Conservation (phyloP, 1,140 invertebrate genomes). For the Brachionus calyciflorus region DNA sequence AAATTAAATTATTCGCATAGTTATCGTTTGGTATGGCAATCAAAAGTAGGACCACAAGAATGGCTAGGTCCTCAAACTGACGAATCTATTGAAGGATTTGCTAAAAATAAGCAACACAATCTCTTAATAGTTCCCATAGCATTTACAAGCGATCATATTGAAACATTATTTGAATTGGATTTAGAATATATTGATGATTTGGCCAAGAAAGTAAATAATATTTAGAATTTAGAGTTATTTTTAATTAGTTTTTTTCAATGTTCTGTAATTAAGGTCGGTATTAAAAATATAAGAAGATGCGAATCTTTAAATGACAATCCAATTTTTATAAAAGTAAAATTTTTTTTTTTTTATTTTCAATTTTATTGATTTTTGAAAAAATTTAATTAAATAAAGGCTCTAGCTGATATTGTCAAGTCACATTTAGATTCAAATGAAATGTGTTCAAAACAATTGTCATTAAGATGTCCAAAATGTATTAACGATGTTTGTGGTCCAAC, state of each 20-base stretch:
- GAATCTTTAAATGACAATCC: slow-evolving; percentile 89
- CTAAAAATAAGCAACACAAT: slow-evolving; percentile 78
- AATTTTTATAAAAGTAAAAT: slow-evolving; percentile 78
- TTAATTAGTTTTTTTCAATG: too few relatives aligned
- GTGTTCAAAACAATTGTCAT: slow-evolving; percentile 69
- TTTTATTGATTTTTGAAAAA: too few relatives aligned
- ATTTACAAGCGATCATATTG: slow-evolving; percentile 96
- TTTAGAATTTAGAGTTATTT: too few relatives aligned
- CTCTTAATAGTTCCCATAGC: slow-evolving; percentile 89
- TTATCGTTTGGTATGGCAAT: slow-evolving; percentile 91
- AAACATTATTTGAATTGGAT: slow-evolving; percentile 92
- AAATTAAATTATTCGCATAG: slow-evolving; percentile 75
- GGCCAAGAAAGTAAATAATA: slow-evolving; percentile 72
- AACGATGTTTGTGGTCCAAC: slow-evolving; percentile 63
- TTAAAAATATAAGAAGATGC: slow-evolving; percentile 76
- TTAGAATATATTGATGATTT: slow-evolving; percentile 89
- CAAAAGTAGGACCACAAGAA: slow-evolving; percentile 87
- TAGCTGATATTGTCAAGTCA: slow-evolving; percentile 76
- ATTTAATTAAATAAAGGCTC: too few relatives aligned
- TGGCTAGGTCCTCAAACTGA: slow-evolving; percentile 92
- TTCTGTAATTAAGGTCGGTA: slow-evolving; percentile 76
- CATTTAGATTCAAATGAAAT: slow-evolving; percentile 65
- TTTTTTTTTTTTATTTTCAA: too few relatives aligned
- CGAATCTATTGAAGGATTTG: slow-evolving; percentile 81
- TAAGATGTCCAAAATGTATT: slow-evolving; percentile 81